A percentile compares a stretch with the other conserved stretches of the same genome.
Evolutionary conservation across 92 coral and sea anemone genomes (phyloP).

Genomic region (Palythoa grandis): DNA sequence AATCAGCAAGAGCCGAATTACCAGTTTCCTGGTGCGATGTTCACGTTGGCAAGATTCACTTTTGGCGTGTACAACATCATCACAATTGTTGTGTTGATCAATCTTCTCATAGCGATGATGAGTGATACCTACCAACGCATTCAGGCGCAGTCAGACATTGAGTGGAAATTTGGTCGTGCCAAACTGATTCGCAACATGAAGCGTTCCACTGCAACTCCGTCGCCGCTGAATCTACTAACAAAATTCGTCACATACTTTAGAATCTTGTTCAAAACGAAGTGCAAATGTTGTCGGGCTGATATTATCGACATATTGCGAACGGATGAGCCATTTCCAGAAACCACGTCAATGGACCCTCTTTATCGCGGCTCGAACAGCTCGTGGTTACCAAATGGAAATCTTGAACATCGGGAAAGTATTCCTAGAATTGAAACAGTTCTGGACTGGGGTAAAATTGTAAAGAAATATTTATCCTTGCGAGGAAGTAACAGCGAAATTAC

Average conservation of each 20-base stretch:
- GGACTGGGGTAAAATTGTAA: slow-evolving; percentile 87
- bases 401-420: slow-evolving; percentile 61
- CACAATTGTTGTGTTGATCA: slow-evolving; percentile 91
- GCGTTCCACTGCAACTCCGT: slow-evolving; percentile 98
- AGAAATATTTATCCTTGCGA: slow-evolving; percentile 73
- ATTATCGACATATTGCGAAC: slow-evolving; percentile 90
- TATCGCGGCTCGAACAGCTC: slow-evolving; percentile 49
- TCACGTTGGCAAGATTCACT: slow-evolving; percentile 73
- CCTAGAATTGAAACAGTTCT: slow-evolving; percentile 83
- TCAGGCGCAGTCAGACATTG: slow-evolving; percentile 94
- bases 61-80: slow-evolving; percentile 93
- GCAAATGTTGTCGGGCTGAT: slow-evolving; percentile 90
- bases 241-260: slow-evolving; percentile 78
- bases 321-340: slow-evolving; percentile 81
- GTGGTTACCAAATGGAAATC: slow-evolving; percentile 46
- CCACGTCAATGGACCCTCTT: slow-evolving; percentile 73
- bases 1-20: slow-evolving; percentile 35
- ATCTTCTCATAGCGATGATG: slow-evolving; percentile 99
- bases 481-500: slow-evolving; percentile 66
- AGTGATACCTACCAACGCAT: slow-evolving; percentile 99
- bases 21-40: slow-evolving; percentile 52
- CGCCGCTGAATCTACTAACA: slow-evolving; percentile 91
- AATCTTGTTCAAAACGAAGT: slow-evolving; percentile 73
- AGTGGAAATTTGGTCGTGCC: slow-evolving; percentile 99
- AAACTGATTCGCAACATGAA: slow-evolving; percentile 96